phyloP scores from a whole-genome alignment of 2,888 invertebrate species.

The Drosophila subsilvestris region DNA sequence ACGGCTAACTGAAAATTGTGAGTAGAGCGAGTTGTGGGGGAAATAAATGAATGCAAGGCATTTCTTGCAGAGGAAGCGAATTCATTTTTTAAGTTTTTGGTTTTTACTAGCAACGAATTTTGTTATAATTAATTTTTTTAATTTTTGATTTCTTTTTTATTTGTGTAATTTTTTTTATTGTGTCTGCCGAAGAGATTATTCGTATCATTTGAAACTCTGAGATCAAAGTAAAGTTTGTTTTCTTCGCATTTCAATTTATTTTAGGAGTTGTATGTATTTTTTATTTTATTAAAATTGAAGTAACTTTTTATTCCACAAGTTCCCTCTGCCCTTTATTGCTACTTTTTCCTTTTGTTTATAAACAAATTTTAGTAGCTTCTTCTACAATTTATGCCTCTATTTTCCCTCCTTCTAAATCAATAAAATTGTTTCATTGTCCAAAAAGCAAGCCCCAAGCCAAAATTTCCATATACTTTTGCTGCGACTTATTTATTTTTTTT shows the following conservation, averaged over 20 bases:
- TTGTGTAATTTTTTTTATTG: background rate
- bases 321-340: background rate
- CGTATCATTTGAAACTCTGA: background rate
- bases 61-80: background rate
- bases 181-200: background rate
- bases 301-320: background rate
- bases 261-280: background rate
- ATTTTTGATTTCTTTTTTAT: background rate
- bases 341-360: background rate
- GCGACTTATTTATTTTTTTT: conserved; percentile 13
- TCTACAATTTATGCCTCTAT: background rate
- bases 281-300: background rate
- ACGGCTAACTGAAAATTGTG: conserved; percentile 50
- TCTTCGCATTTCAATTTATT: background rate
- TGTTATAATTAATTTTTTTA: background rate
- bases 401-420: conserved; percentile 26
- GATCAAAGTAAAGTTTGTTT: background rate
- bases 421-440: conserved; percentile 7
- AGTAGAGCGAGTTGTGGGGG: conserved; percentile 23
- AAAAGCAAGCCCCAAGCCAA: conserved; percentile 26
- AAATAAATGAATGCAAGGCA: conserved; percentile 4
- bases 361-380: background rate
- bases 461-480: conserved; percentile 3
- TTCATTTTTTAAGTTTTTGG: background rate
- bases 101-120: background rate